Evolutionary conservation across 2,113 vertebrate species (phyloP).

Genomic region (Sapajus apella): DNA sequence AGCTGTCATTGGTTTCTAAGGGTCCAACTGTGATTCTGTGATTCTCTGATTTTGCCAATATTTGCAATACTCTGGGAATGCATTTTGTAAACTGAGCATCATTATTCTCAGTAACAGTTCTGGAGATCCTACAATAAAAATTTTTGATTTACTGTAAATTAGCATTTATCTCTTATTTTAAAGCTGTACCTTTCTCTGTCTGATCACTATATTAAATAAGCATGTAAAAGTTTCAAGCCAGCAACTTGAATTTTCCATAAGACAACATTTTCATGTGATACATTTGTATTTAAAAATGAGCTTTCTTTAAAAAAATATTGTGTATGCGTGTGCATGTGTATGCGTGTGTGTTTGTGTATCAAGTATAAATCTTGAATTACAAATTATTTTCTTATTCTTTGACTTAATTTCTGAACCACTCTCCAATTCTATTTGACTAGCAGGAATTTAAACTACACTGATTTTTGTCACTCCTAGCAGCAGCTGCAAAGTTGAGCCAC

Average conservation of each 20-base stretch:
- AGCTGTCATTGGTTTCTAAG: not conserved
- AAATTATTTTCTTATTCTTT: not conserved
- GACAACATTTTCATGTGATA: not conserved
- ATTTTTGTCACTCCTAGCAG: not conserved
- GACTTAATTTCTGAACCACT: not conserved
- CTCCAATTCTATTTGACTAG: not conserved
- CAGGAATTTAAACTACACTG: not conserved
- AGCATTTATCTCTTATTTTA: not conserved
- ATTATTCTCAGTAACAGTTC: not conserved
- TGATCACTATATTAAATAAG: not conserved
- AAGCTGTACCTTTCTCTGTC: not conserved
- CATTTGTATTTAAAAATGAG: not conserved
- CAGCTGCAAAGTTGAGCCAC: not conserved
- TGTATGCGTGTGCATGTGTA: accelerated
- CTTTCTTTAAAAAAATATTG: not conserved
- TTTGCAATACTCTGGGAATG: not conserved
- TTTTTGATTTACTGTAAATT: not conserved
- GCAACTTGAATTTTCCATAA: not conserved
- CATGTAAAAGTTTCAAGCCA: not conserved
- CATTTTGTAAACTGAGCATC: not conserved
- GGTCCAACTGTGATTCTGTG: accelerated
- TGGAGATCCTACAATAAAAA: not conserved
- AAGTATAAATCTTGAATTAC: not conserved
- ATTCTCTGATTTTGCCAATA: not conserved
- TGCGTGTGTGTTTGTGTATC: not conserved